A percentile compares a stretch with the other conserved stretches of the same genome.
These are phyloP conservation scores for Pogonophryne albipinna DNA, from an alignment of 2,797 vertebrate species.

Conservation along the genomic window DNA sequence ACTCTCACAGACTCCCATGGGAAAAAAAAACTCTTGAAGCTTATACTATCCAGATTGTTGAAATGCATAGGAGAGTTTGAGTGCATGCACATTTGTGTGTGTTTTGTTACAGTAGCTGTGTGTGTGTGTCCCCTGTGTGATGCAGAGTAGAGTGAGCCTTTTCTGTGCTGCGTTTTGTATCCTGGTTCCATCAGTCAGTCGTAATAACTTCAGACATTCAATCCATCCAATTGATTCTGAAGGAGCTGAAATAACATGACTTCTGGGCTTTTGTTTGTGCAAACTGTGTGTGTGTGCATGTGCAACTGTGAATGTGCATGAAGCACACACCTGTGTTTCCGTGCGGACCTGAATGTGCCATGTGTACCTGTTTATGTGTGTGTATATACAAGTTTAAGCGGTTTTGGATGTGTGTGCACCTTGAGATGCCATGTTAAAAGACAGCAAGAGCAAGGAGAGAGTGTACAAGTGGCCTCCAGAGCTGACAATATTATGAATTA, in stretches of 20 bases:
- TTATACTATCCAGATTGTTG: conserved; percentile 61
- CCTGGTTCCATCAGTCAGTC: conserved; percentile 77
- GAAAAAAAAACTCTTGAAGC: conserved; percentile 47
- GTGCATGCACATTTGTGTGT: conserved; percentile 27
- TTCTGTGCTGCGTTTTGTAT: conserved; percentile 67
- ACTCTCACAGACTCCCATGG: conserved; percentile 48
- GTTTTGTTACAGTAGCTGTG: conserved; percentile 43
- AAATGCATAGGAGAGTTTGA: conserved; percentile 64
- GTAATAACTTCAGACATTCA: conserved; percentile 77
- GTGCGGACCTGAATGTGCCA: conserved; percentile 39
- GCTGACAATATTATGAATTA: conserved; percentile 73
- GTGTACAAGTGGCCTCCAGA: conserved; percentile 62
- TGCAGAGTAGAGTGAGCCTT: conserved; percentile 56
- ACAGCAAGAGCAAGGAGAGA: conserved; percentile 50
- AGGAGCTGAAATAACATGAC: conserved; percentile 70
- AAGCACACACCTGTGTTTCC: conserved; percentile 44
- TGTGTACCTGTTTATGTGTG: conserved; percentile 35
- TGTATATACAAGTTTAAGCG: conserved; percentile 57
- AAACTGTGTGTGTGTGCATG: conserved; percentile 51
- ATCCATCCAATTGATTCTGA: conserved; percentile 83
- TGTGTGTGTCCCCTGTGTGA: conserved; percentile 50
- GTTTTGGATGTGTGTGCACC: conserved; percentile 35
- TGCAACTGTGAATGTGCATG: conserved; percentile 47
- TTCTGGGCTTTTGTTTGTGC: conserved; percentile 60
- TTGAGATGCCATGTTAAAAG: conserved; percentile 57